Evolutionary conservation across 1,140 invertebrate species (phyloP).

Genomic region (Metopolophium dirhodum): DNA sequence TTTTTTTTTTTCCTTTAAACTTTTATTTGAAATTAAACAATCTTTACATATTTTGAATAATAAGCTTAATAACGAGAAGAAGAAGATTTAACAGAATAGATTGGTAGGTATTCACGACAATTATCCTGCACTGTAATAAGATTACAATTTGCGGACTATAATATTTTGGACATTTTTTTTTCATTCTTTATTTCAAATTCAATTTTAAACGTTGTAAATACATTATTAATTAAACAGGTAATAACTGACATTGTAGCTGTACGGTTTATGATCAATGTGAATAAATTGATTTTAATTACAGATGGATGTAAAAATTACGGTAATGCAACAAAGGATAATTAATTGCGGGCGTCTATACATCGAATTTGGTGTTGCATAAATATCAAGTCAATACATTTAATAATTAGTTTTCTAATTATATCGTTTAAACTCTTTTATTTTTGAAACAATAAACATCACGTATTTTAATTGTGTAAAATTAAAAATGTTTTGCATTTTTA

Average conservation of each 20-base stretch:
- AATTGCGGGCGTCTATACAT: neutral
- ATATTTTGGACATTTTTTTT: neutral
- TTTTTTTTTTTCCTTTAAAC: too few species aligned
- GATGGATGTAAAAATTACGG: neutral
- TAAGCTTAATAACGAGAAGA: too few species aligned
- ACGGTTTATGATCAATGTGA: constrained; percentile 7
- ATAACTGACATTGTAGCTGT: neutral
- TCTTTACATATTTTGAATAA: too few species aligned
- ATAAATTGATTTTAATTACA: neutral
- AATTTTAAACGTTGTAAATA: neutral
- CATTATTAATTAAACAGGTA: neutral
- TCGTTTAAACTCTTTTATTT: neutral
- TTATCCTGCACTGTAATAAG: too few species aligned
- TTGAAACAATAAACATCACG: neutral
- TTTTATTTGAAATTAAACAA: too few species aligned
- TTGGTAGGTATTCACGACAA: too few species aligned
- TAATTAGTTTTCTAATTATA: neutral
- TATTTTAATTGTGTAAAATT: neutral
- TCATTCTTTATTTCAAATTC: too few species aligned
- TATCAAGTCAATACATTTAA: neutral
- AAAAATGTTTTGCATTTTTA: neutral
- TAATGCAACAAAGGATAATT: constrained; percentile 14
- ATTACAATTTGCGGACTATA: too few species aligned
- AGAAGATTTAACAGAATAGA: too few species aligned
- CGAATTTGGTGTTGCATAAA: neutral